phyloP scores from a whole-genome alignment of 2,113 vertebrate genomes.

The Seriola aureovittata region DNA sequence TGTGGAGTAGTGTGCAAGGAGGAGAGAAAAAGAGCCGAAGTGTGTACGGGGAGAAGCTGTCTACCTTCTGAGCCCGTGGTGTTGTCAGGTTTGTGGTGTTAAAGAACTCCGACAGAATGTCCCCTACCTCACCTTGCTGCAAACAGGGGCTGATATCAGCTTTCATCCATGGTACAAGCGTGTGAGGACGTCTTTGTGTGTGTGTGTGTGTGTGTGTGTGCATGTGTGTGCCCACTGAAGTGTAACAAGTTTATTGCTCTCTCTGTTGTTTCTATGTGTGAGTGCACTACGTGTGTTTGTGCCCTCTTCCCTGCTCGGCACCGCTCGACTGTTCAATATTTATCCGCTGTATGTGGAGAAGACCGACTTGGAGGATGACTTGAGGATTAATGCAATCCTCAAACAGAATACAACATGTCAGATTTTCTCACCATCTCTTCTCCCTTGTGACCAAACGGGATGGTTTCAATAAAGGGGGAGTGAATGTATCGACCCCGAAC shows the following conservation, averaged over 20 bases:
- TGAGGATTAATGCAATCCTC: constrained; percentile 71
- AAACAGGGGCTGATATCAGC: constrained; percentile 73
- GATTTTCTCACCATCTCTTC: constrained; percentile 58
- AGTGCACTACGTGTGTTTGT: not conserved
- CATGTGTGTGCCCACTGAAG: constrained; percentile 26
- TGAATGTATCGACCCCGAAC: constrained; percentile 35
- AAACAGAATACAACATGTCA: constrained; percentile 77
- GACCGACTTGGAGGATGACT: constrained; percentile 54
- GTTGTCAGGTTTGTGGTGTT: constrained; percentile 76
- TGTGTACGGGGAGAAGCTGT: constrained; percentile 72
- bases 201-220: constrained; percentile 24
- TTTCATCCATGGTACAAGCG: constrained; percentile 67
- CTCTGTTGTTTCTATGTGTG: constrained; percentile 17
- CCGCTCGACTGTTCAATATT: constrained; percentile 60
- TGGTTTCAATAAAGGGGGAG: constrained; percentile 45
- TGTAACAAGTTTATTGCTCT: constrained; percentile 45
- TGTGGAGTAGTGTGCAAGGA: constrained; percentile 15
- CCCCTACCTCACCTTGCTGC: constrained; percentile 81
- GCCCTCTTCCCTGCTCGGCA: constrained; percentile 8
- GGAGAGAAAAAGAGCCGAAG: constrained; percentile 45
- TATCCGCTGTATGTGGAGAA: constrained; percentile 56
- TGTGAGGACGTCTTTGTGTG: constrained; percentile 21
- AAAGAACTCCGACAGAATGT: constrained; percentile 74
- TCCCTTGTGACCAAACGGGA: constrained; percentile 47
- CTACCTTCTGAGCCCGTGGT: constrained; percentile 69